Conservation (phyloP, 2,113 vertebrate genomes). For the Hemiscyllium ocellatum region DNA sequence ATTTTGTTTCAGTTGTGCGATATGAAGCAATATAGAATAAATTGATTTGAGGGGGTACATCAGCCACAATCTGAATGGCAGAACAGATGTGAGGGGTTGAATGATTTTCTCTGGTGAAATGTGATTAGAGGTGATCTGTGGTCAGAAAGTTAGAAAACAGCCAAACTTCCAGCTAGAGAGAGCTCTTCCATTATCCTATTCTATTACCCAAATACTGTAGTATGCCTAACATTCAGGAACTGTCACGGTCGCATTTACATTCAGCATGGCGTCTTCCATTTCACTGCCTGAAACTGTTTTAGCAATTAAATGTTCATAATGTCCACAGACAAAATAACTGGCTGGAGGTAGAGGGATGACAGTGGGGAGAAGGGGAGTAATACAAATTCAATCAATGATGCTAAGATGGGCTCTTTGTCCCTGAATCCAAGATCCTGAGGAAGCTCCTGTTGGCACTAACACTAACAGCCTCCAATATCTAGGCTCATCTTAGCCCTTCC, state of each 20-base stretch:
- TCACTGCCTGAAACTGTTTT: background rate
- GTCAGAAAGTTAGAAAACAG: background rate
- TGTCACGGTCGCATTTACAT: background rate
- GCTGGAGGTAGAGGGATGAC: background rate
- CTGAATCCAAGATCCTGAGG: background rate
- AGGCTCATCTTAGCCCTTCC: background rate
- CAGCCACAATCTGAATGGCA: background rate
- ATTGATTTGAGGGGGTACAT: background rate
- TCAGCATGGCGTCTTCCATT: background rate
- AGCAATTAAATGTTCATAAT: background rate
- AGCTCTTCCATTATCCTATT: background rate
- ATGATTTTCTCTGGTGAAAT: background rate
- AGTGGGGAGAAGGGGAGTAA: background rate
- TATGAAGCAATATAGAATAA: background rate
- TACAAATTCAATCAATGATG: background rate
- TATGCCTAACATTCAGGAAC: too few species aligned
- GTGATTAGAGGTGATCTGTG: background rate
- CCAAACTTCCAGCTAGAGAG: background rate
- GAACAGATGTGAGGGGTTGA: background rate
- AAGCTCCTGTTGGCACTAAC: background rate
- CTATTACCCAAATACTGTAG: too few species aligned
- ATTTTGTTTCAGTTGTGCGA: too few species aligned
- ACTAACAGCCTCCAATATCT: background rate
- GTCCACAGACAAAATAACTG: too few species aligned
- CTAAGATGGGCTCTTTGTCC: background rate